A percentile compares a stretch with the other conserved stretches of the same genome.
Conservation (phyloP, 2,113 vertebrate genomes). For the Piprites chloris region DNA sequence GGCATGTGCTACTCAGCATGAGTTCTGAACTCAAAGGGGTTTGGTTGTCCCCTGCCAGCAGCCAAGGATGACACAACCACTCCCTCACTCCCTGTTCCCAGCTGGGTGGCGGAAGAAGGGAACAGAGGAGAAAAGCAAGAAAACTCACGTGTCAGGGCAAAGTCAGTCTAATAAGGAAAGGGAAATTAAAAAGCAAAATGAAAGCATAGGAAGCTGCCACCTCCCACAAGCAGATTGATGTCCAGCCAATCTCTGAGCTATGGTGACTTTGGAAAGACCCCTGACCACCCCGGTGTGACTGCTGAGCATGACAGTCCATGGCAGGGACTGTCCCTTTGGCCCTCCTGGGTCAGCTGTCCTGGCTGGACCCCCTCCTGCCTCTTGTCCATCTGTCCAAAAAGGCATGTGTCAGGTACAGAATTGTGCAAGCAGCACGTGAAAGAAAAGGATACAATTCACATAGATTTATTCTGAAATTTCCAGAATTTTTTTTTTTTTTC, state of each 20-base stretch:
- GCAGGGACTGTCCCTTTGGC: neutral
- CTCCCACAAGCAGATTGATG: no score
- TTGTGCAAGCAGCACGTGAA: neutral
- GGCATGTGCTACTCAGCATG: neutral
- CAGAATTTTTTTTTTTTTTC: neutral
- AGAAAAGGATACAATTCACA: neutral
- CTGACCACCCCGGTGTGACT: accelerated
- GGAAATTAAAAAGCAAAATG: neutral
- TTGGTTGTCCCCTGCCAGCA: neutral
- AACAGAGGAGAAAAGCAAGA: neutral
- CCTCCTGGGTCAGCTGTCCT: neutral
- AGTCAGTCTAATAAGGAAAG: neutral
- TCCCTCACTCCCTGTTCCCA: no score
- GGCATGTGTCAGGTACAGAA: accelerated
- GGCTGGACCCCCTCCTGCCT: neutral
- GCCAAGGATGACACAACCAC: neutral
- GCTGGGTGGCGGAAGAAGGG: no score
- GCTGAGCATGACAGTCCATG: accelerated
- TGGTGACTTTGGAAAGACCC: neutral
- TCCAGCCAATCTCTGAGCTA: neutral
- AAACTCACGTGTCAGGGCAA: accelerated
- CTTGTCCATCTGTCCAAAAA: neutral
- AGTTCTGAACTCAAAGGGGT: neutral
- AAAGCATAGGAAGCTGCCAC: accelerated
- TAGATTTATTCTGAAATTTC: neutral